phyloP scores from a whole-genome alignment of 2,797 vertebrate genomes.

The Mormyrus proboscirostris region DNA sequence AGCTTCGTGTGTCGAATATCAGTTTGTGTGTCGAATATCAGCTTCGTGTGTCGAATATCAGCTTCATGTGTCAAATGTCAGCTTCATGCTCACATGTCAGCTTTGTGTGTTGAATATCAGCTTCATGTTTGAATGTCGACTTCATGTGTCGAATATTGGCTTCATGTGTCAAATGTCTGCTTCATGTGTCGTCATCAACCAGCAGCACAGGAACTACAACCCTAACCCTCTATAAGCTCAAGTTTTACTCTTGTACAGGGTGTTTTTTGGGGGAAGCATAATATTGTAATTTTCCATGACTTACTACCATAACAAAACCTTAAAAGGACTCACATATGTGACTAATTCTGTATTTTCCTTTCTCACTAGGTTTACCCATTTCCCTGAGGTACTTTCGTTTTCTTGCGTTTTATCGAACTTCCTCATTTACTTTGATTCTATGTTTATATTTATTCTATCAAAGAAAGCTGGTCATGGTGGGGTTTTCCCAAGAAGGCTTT shows the following conservation, averaged over 20 bases:
- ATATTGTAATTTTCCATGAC: constrained; percentile 1
- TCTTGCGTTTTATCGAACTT: background rate
- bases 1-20: too few relatives aligned
- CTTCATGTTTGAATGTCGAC: background rate
- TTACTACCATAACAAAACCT: background rate
- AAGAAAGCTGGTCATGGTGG: background rate
- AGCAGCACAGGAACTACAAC: background rate
- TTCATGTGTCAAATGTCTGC: constrained; percentile 38
- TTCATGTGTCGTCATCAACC: constrained; percentile 35
- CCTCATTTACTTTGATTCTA: background rate
- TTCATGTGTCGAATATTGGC: background rate
- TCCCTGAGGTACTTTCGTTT: background rate
- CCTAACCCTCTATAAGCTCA: constrained; percentile 23
- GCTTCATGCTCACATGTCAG: too few relatives aligned
- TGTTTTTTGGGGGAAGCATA: background rate
- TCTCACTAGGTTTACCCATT: background rate
- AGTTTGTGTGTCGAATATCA: too few relatives aligned
- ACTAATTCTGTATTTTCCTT: background rate
- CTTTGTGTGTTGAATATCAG: background rate
- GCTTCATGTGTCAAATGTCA: too few relatives aligned
- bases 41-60: too few relatives aligned
- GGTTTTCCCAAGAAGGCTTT: background rate
- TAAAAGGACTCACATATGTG: background rate
- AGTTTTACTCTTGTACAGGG: constrained; percentile 20
- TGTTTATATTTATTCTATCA: background rate